phyloP scores from a whole-genome alignment of 2,888 invertebrate species.

The Glaucopsyche alexis region DNA sequence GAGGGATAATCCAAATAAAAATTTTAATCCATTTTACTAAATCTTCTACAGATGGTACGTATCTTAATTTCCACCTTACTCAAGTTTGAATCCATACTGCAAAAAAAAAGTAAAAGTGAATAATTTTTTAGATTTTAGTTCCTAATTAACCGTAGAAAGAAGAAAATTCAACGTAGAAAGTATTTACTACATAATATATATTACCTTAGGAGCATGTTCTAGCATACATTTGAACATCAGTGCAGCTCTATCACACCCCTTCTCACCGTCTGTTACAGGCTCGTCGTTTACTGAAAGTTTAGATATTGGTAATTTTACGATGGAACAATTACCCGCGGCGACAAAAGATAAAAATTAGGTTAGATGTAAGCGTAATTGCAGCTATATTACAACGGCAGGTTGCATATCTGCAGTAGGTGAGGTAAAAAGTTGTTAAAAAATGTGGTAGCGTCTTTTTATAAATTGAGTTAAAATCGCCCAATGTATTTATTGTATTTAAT shows the following conservation, averaged over 20 bases:
- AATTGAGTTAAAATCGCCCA: too few relatives aligned
- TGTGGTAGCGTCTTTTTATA: too few relatives aligned
- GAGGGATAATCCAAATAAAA: neutral
- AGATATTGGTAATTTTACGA: too few relatives aligned
- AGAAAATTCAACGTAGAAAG: too few relatives aligned
- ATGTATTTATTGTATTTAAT: too few relatives aligned
- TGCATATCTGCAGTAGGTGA: too few relatives aligned
- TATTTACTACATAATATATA: neutral
- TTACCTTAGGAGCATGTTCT: constrained; percentile 64
- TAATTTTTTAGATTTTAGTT: neutral
- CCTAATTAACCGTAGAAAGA: neutral
- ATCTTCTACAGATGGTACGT: neutral
- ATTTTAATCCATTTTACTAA: neutral
- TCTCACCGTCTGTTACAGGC: constrained; percentile 59
- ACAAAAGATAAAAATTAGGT: too few relatives aligned
- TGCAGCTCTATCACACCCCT: constrained; percentile 66
- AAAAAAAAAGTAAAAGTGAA: neutral
- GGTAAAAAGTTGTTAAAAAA: too few relatives aligned
- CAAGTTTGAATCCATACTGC: constrained; percentile 18
- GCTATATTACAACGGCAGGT: too few relatives aligned
- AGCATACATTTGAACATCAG: constrained; percentile 61
- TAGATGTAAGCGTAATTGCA: too few relatives aligned
- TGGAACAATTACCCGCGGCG: too few relatives aligned
- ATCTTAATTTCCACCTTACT: neutral
- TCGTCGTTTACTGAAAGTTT: constrained; percentile 55